Conservation (phyloP, 2,888 invertebrate species). For the Zele albiditarsus region DNA sequence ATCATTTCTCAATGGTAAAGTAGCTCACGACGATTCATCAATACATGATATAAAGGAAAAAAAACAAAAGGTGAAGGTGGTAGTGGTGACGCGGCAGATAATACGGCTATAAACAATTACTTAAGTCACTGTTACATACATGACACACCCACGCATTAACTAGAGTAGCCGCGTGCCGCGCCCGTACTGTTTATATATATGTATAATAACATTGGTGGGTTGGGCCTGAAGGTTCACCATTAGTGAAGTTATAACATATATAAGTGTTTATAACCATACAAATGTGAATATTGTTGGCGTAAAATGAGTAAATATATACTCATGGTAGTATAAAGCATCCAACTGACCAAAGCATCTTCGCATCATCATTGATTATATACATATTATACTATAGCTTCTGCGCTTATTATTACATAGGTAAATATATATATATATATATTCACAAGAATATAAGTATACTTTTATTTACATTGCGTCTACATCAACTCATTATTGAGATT, state of each 20-base stretch:
- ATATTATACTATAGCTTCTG: no score
- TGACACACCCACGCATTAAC: constrained; percentile 71
- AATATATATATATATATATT: background rate
- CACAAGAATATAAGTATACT: background rate
- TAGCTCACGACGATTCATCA: background rate
- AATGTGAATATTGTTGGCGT: no score
- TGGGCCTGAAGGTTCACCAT: constrained; percentile 56
- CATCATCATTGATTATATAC: background rate
- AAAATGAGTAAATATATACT: no score
- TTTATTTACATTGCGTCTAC: background rate
- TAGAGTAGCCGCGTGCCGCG: constrained; percentile 67
- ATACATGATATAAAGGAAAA: constrained; percentile 33
- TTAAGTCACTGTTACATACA: constrained; percentile 69
- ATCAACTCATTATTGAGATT: constrained; percentile 5
- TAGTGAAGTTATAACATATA: constrained; percentile 38
- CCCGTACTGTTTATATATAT: constrained; percentile 55
- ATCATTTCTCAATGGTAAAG: background rate
- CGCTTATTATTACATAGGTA: no score
- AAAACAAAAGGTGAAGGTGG: constrained; percentile 36
- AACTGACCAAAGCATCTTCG: background rate
- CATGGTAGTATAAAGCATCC: no score
- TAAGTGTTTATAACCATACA: background rate
- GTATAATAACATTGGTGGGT: constrained; percentile 52
- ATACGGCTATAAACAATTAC: constrained; percentile 71
- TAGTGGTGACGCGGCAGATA: constrained; percentile 51